Evolutionary conservation across 2,797 vertebrate genomes (phyloP).

Genomic region (Lithobates sylvaticus): DNA sequence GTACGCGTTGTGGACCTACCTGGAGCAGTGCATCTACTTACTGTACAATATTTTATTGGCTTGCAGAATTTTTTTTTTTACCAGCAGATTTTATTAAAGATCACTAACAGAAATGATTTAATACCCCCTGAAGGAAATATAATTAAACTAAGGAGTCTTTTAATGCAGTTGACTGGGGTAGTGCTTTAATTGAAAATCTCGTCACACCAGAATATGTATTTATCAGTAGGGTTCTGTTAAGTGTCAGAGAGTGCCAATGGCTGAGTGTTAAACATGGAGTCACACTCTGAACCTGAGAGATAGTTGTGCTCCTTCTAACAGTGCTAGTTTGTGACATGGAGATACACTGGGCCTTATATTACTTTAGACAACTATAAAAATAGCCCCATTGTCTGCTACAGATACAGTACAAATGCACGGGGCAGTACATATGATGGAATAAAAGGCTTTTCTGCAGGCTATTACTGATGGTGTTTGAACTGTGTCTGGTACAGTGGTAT

Average conservation of each 20-base stretch:
- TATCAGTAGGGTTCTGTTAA: constrained; percentile 55
- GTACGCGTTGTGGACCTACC: too few relatives aligned
- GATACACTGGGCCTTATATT: constrained; percentile 39
- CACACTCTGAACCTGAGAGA: constrained; percentile 34
- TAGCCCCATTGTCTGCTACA: constrained; percentile 38
- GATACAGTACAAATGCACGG: constrained; percentile 22
- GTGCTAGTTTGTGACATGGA: constrained; percentile 41
- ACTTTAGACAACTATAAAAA: constrained; percentile 43
- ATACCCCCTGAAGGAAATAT: too few relatives aligned
- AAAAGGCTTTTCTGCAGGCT: constrained; percentile 4
- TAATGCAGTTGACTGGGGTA: not conserved
- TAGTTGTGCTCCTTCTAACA: constrained; percentile 44
- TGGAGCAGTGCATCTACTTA: too few relatives aligned
- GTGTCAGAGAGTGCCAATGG: constrained; percentile 52
- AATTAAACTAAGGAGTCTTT: not conserved
- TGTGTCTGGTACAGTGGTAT: not conserved
- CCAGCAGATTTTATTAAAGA: too few relatives aligned
- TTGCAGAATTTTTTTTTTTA: too few relatives aligned
- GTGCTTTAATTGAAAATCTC: constrained; percentile 13
- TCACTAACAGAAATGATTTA: too few relatives aligned
- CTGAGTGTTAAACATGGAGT: constrained; percentile 35
- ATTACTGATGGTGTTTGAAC: constrained; percentile 5
- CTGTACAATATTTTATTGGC: too few relatives aligned
- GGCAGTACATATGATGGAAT: not conserved
- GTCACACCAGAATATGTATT: constrained; percentile 28